Percentiles rank a stretch among this genome's conserved stretches.
These are phyloP conservation scores for Lophius piscatorius DNA, from an alignment of 2,113 vertebrate genomes.

Conservation along the genomic window DNA sequence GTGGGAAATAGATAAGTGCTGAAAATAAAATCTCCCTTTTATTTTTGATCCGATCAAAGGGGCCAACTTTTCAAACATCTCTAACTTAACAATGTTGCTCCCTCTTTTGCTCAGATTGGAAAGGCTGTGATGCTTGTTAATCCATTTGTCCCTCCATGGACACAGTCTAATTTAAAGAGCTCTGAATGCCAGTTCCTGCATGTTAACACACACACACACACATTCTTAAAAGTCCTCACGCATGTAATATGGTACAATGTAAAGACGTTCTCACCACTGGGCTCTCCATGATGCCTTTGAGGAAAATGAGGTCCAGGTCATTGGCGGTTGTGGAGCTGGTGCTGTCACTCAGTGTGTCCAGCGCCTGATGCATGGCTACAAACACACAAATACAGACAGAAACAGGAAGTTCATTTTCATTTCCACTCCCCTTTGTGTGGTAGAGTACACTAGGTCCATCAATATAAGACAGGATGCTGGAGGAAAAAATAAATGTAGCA, in stretches of 20 bases:
- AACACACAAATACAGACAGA: conserved; percentile 16
- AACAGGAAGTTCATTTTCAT: conserved; percentile 21
- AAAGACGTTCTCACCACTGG: conserved; percentile 84
- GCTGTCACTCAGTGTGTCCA: conserved; percentile 91
- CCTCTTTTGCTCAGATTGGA: conserved; percentile 13
- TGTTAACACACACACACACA: not conserved
- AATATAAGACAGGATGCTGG: not conserved
- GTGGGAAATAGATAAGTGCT: not conserved
- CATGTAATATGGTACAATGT: conserved; percentile 63
- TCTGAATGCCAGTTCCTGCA: not conserved
- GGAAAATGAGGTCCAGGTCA: conserved; percentile 93
- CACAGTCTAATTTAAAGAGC: not conserved
- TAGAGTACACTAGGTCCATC: conserved; percentile 10
- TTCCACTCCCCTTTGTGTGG: conserved; percentile 20
- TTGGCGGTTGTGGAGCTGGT: conserved; percentile 89
- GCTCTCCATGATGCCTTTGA: conserved; percentile 96
- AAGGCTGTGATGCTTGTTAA: conserved; percentile 28
- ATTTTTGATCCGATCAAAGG: conserved; percentile 6
- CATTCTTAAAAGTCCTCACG: no score
- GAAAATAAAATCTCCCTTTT: conserved; percentile 10
- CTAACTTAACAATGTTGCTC: conserved; percentile 4
- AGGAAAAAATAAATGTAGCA: no score
- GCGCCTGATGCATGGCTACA: conserved; percentile 91
- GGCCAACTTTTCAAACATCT: conserved; percentile 23
- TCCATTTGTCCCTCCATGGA: not conserved